Conservation (phyloP, 2,113 vertebrate species). For the Tringa solitaria region DNA sequence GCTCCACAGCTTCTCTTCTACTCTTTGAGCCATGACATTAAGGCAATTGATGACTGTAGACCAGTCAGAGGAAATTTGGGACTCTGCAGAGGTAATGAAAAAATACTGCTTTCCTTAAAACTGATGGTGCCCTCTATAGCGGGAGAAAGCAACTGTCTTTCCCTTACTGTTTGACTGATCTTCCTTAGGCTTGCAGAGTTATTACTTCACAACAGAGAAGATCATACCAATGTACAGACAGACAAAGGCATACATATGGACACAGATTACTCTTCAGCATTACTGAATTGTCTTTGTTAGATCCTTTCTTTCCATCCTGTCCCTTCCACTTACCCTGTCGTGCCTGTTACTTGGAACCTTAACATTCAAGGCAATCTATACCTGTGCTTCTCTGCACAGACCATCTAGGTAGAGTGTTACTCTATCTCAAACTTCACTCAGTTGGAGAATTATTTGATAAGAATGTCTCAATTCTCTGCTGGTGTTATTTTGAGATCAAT, state of each 20-base stretch:
- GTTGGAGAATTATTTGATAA: background rate
- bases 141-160: background rate
- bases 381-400: background rate
- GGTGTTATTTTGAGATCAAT: background rate
- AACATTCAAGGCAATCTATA: background rate
- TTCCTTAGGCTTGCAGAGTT: background rate
- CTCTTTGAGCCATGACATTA: background rate
- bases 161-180: background rate
- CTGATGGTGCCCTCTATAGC: background rate
- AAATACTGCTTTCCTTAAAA: background rate
- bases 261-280: background rate
- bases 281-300: background rate
- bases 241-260: accelerated
- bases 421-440: background rate
- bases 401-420: background rate
- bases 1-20: background rate
- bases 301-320: background rate
- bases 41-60: background rate
- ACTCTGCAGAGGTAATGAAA: background rate
- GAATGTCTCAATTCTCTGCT: background rate
- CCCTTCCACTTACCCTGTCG: accelerated
- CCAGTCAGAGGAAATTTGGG: background rate
- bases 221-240: background rate
- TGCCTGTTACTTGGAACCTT: background rate
- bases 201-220: background rate